These are phyloP conservation scores for Geococcyx californianus DNA, from an alignment of 2,113 vertebrate species.

Conservation along the genomic window DNA sequence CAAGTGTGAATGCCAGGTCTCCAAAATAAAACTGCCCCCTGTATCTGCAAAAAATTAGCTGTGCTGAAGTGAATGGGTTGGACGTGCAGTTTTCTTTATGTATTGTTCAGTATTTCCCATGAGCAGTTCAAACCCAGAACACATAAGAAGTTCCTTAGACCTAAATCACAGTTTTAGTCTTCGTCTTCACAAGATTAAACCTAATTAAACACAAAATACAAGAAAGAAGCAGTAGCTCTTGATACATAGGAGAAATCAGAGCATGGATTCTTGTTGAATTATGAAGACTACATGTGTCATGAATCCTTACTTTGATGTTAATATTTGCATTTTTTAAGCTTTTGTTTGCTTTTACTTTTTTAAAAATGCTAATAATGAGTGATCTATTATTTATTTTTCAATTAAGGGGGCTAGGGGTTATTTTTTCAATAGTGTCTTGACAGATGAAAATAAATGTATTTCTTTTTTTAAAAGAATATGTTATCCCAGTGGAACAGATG, in stretches of 20 bases:
- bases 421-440: background rate
- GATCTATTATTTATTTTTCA: background rate
- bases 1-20: background rate
- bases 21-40: background rate
- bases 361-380: background rate
- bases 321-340: background rate
- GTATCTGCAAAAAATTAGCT: background rate
- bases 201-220: background rate
- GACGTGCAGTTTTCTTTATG: background rate
- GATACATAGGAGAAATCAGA: background rate
- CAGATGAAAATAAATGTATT: background rate
- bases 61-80: background rate
- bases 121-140: background rate
- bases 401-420: background rate
- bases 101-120: background rate
- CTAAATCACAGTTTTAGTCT: background rate
- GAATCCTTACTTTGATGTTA: background rate
- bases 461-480: background rate
- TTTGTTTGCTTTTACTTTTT: background rate
- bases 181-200: background rate
- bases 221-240: background rate
- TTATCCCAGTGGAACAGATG: background rate
- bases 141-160: background rate
- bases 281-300: background rate
- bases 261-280: background rate